Conservation (phyloP, 1,140 invertebrate genomes). For the Helicoverpa armigera region DNA sequence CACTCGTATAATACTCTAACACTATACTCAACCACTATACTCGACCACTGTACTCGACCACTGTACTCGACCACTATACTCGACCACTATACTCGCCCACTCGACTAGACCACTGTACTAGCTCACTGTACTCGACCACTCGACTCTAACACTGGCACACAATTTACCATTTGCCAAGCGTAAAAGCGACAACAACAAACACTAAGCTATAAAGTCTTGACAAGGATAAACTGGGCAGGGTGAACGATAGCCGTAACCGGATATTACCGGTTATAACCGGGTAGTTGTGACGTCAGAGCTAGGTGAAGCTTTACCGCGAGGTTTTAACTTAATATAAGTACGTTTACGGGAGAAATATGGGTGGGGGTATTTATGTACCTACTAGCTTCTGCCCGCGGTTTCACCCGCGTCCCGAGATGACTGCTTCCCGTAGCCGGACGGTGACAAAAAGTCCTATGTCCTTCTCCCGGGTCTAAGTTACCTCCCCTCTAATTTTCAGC, state of each 20-base stretch:
- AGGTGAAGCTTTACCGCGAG: neutral
- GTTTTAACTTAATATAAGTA: too few species aligned
- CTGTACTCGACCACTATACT: neutral
- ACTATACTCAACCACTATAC: too few species aligned
- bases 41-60: neutral
- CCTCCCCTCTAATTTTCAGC: too few species aligned
- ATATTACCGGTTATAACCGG: conserved; percentile 23
- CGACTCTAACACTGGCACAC: neutral
- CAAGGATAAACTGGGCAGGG: neutral
- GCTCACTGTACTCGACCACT: neutral
- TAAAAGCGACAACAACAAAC: neutral
- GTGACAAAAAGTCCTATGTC: too few species aligned
- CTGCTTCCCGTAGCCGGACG: too few species aligned
- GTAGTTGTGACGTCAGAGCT: neutral
- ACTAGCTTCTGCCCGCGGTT: too few species aligned
- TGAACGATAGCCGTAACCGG: conserved; percentile 14
- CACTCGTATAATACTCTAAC: too few species aligned
- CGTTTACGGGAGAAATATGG: too few species aligned
- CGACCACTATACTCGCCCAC: neutral
- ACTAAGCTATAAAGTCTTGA: neutral
- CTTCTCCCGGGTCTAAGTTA: too few species aligned
- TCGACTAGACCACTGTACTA: neutral
- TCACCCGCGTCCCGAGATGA: too few species aligned
- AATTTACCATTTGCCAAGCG: neutral
- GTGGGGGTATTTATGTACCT: too few species aligned